Base-by-base conservation (phyloP, 2,888 invertebrate genomes). In the Charanyca ferruginea region DNA sequence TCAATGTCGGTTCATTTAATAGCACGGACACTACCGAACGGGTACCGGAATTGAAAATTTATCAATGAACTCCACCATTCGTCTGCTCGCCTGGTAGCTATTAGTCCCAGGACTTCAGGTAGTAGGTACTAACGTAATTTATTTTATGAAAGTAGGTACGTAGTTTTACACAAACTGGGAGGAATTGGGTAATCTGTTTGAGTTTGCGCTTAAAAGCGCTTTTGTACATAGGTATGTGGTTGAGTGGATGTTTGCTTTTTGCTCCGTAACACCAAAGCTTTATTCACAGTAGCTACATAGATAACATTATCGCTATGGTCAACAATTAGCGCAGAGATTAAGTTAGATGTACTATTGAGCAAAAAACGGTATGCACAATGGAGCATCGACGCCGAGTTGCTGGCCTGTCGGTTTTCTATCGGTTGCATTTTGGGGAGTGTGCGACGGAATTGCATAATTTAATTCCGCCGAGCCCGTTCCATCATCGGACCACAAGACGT, bases 1-100 rank as follows among this genome's bases (percentile, higher is more conserved):
- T 55, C 52, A 45, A 71, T 54, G 55, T 57, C 44, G 61, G 74
- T 70, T 79, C 78, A 77, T 76, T 81, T 78, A 70, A 66, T 66
- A 51, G 71, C 44, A 54, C 74, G 55, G 66, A 74, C 60, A 47
- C 62, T 52, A 47, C 54, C 51, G 44, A 51, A 59, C 73, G 68
- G 72, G 64, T 54, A 35, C 49, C 45, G 60, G 75, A 79, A 80
- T 84, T 79, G 83, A 77, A 80, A 82, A 82, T 84, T 77, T 83
- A 83, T 80, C 72, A 78, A 67, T 67, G 74, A 73, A 66, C 75
- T 80, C 55, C 63, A 53, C 78, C 67, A 79, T 80, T 72, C 68
- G 75, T 80, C 79, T 84, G 70, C 67, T 23, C 71, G 53, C 70
- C 75, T 71, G 71, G 71, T 75, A 61, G 44, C 72, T 68, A 74